Percentiles rank a stretch among this genome's conserved stretches.
These are phyloP conservation scores for Drosophila takahashii DNA, from an alignment of 1,140 invertebrate genomes.

Conservation along the genomic window DNA sequence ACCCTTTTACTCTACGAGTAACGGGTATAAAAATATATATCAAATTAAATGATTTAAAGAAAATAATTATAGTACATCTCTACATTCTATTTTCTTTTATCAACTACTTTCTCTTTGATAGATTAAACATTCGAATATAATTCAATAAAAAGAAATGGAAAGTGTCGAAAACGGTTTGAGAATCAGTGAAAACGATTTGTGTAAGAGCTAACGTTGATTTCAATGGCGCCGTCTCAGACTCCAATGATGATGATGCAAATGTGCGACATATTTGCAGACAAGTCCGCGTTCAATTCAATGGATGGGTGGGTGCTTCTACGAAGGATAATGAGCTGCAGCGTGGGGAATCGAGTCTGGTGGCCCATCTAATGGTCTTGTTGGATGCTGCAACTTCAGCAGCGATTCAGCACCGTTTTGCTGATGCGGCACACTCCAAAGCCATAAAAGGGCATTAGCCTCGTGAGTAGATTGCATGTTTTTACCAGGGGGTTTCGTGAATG, in stretches of 20 bases:
- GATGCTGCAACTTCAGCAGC: slow-evolving; percentile 24
- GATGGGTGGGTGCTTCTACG: slow-evolving; percentile 14
- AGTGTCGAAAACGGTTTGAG: slow-evolving; percentile 6
- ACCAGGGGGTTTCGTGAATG: slow-evolving; percentile 16
- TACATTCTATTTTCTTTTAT: too few relatives aligned
- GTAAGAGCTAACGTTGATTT: slow-evolving; percentile 41
- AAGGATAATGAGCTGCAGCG: slow-evolving; percentile 60
- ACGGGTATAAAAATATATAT: too few relatives aligned
- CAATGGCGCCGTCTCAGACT: slow-evolving; percentile 20
- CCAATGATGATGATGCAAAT: slow-evolving; percentile 50
- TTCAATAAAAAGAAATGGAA: neutral
- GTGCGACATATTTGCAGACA: slow-evolving; percentile 47
- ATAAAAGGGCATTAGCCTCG: slow-evolving; percentile 78
- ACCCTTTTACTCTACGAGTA: too few relatives aligned
- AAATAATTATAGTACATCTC: too few relatives aligned
- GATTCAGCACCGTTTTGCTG: slow-evolving; percentile 58
- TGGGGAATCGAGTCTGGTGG: slow-evolving; percentile 13
- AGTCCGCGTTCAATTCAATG: slow-evolving; percentile 1
- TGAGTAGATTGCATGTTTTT: slow-evolving; percentile 52
- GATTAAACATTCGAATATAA: neutral
- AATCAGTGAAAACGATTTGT: slow-evolving; percentile 31
- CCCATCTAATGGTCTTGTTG: slow-evolving; percentile 39
- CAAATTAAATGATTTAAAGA: too few relatives aligned
- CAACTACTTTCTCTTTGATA: too few relatives aligned
- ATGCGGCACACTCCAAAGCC: slow-evolving; percentile 74